Base-by-base conservation (phyloP, 2,888 invertebrate species). In the Megalurothrips usitatus region DNA sequence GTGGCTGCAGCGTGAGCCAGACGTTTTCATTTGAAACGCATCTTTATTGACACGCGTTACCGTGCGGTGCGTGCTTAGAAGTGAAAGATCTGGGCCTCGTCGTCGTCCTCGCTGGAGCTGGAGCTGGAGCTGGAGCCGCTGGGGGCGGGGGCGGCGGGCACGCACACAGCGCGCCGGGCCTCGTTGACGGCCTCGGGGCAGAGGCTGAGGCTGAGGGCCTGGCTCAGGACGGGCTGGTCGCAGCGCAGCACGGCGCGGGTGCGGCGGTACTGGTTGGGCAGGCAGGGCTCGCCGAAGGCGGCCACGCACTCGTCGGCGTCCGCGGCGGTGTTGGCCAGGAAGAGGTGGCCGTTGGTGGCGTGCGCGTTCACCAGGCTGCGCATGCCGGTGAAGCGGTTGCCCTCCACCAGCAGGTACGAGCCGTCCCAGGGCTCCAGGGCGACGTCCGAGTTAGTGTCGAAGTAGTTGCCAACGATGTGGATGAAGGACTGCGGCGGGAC, bases 261-360 rank as follows among this genome's bases (percentile, higher is more conserved):
- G 23, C 10, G 23, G 68, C 26, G 68, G 68, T 75, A 75, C 68
- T 23, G 23, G 68, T 75, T 75, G 26, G 9, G 68, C 23, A 75
- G 68, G 68, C 68, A 75, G 68, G 23, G 11, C 68, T 75, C 68
- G 68, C 68, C 68, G 68, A 75, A 75, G 11, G 26, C 12, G 68
- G 68, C 68, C 23, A 11, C 68, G 68, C 68, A 75, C 23, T 12
- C 11, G 10, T 8, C 23, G 11, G 68, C 68, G 23, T 75, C 23
- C 68, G 8, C 12, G 23, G 23, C 26, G 11, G 26, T 75, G 68
- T 26, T 75, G 23, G 26, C 68, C 26, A 75, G 68, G 68, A 75
- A 75, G 26, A 75, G 26, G 68, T 75, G 8, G 68, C 68, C 68
- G 68, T 75, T 75, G 68, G 68, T 75, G 68, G 68, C 68, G 68